Base-by-base conservation (phyloP, 35 echinoderm and acorn worm species). In the Ophioderma brevispina region DNA sequence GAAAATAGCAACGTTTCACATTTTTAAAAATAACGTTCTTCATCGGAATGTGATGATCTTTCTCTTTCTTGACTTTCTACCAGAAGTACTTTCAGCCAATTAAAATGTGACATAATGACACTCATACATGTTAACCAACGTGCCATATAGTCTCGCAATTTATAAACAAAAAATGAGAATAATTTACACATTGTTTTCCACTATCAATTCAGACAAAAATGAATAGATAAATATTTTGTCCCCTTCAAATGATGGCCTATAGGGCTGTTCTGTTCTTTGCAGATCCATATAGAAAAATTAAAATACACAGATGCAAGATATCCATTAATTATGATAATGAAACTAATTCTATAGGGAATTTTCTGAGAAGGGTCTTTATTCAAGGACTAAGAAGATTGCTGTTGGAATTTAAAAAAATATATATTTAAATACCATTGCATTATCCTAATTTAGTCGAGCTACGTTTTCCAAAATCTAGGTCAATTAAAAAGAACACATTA, bases 1-100 rank as follows among this genome's bases (percentile, higher is more conserved):
- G 59, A 70, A 32, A 40, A 88, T 33, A 32, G 52, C 31, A 33
- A 85, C 70, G 83, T 85, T 37, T 59, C 83, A 64, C 83, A 85
- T n/a, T 85, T 85, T 64, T 85, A 39, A 85, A 36, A 19, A 43
- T 31, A 31, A 49, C 34, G 34, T 18, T 32, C n/a, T 32, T 49
- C 23, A 42, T 52, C 46, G 2, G 0, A 32, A 37, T 85, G 33
- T 85, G 10, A 34, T 40, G 37, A 13, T 38, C 42, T 25, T 43
- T 25, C 80, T 82, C 5, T 25, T 82, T 41, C 23, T 39, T 82
- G 28, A 40, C 38, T 10, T 43, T 82, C 11, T 31, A 82, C 33
- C 37, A 41, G 23, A 82, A 38, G 37, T 39, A 82, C 34, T 82
- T 82, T 82, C 37, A 41, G 25, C 15, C 15, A 41, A 5, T 10